Percentiles rank a stretch among this genome's conserved stretches.
phyloP scores from a whole-genome alignment of 2,797 vertebrate genomes.

The Lagorchestes hirsutus region DNA sequence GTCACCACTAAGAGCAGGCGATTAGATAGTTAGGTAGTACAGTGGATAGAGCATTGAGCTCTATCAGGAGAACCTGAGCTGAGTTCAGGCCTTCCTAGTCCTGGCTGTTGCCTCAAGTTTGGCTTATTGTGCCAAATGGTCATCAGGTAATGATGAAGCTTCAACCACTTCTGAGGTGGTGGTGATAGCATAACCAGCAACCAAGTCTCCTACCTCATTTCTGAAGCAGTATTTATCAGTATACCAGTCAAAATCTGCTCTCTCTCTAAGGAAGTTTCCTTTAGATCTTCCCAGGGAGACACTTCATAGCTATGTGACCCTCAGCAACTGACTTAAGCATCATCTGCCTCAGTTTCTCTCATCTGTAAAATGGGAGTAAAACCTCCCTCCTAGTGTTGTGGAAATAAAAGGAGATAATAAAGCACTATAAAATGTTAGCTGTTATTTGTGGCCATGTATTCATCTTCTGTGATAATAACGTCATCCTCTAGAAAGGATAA shows the following conservation, averaged over 20 bases:
- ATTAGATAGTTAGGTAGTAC: background rate
- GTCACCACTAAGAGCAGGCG: background rate
- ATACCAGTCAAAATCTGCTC: too few species aligned
- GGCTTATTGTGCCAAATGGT: too few species aligned
- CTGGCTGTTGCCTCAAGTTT: too few species aligned
- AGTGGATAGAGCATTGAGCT: background rate
- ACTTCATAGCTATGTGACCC: background rate
- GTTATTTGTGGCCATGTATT: background rate
- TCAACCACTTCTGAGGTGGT: too few species aligned
- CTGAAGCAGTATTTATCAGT: too few species aligned
- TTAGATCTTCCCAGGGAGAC: background rate
- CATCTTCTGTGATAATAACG: background rate
- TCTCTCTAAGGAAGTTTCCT: too few species aligned
- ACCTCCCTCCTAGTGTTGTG: too few species aligned
- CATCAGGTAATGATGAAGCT: too few species aligned
- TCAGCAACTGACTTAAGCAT: background rate
- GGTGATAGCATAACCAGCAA: too few species aligned
- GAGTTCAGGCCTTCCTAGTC: background rate
- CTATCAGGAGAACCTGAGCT: background rate
- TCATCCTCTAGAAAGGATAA: background rate
- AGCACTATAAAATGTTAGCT: background rate
- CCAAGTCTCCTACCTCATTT: too few species aligned
- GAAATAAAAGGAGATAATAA: background rate
- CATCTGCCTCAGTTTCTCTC: background rate
- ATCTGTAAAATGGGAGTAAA: too few species aligned